These are phyloP conservation scores for Lepidochrysops patricia DNA, from an alignment of 2,888 invertebrate genomes.

Conservation along the genomic window DNA sequence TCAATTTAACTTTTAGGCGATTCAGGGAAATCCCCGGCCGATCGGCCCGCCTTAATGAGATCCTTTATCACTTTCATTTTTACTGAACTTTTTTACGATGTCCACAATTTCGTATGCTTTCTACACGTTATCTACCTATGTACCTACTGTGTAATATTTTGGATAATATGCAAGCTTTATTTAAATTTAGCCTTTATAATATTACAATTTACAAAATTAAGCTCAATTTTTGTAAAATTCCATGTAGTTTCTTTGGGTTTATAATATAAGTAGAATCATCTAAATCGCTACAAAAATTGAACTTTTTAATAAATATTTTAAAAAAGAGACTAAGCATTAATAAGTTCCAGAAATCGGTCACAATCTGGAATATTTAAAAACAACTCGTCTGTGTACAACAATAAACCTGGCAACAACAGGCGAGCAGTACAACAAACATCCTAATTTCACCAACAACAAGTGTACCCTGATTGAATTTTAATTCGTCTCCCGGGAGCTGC, in stretches of 20 bases:
- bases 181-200: too few relatives aligned
- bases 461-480: conserved; percentile 29
- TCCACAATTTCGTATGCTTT: not conserved
- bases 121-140: too few relatives aligned
- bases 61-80: conserved; percentile 12
- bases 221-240: too few relatives aligned
- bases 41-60: conserved; percentile 14
- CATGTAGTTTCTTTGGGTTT: too few relatives aligned
- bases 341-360: too few relatives aligned
- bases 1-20: conserved; percentile 25
- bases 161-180: too few relatives aligned
- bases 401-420: not conserved
- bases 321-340: too few relatives aligned
- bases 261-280: too few relatives aligned
- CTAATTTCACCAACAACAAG: conserved; percentile 26
- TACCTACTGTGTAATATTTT: too few relatives aligned
- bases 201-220: too few relatives aligned
- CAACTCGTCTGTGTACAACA: not conserved
- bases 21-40: conserved; percentile 13
- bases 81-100: not conserved
- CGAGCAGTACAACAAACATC: conserved; percentile 17
- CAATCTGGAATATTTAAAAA: not conserved
- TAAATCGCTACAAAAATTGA: too few relatives aligned
- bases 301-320: too few relatives aligned
- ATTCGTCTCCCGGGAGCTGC: conserved; percentile 21